These are phyloP conservation scores for Bactericera cockerelli DNA, from an alignment of 1,140 invertebrate species.

Conservation along the genomic window DNA sequence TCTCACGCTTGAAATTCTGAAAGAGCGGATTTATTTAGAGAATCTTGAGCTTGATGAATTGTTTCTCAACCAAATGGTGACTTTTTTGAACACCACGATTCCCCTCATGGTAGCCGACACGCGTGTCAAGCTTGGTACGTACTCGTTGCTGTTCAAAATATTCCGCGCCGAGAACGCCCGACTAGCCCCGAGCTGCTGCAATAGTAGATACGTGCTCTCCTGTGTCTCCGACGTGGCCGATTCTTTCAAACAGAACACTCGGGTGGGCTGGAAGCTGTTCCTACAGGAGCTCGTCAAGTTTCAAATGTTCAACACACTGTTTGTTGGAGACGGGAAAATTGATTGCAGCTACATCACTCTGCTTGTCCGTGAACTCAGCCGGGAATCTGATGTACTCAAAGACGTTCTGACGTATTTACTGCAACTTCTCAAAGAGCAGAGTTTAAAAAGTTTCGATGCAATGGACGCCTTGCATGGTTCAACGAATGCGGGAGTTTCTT, in stretches of 20 bases:
- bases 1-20: not conserved
- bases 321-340: not conserved
- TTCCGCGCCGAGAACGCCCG: not conserved
- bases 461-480: too few species aligned
- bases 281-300: not conserved
- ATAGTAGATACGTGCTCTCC: too few species aligned
- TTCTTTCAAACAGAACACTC: too few species aligned
- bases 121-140: too few species aligned
- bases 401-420: not conserved
- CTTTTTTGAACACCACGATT: not conserved
- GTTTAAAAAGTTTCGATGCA: too few species aligned
- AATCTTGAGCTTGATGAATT: not conserved
- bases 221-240: too few species aligned
- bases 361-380: not conserved
- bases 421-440: not conserved
- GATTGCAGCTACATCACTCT: not conserved
- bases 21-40: not conserved
- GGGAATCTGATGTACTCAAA: not conserved
- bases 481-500: too few species aligned
- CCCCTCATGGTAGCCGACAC: too few species aligned
- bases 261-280: not conserved
- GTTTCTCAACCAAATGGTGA: not conserved
- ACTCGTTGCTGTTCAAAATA: not conserved
- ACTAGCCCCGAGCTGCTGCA: too few species aligned
- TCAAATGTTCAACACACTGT: not conserved